These are phyloP conservation scores for Oreotrochilus melanogaster DNA, from an alignment of 2,113 vertebrate species.

Conservation along the genomic window DNA sequence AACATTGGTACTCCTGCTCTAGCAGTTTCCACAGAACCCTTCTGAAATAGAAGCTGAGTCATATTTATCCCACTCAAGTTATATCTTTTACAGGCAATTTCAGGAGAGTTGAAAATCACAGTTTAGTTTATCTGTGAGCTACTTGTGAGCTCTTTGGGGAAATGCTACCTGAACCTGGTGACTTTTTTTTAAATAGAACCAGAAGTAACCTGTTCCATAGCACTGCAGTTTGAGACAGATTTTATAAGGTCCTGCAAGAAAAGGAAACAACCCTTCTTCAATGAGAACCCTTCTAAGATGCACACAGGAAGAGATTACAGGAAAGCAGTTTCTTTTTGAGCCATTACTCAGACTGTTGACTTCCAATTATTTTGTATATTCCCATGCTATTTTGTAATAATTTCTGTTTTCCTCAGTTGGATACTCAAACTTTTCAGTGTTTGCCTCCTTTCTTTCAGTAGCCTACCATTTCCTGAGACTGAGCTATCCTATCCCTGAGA, in stretches of 20 bases:
- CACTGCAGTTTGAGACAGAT: background rate
- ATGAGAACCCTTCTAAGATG: background rate
- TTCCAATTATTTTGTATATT: background rate
- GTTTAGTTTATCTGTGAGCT: background rate
- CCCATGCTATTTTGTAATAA: background rate
- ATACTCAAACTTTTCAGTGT: background rate
- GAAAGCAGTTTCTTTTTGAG: background rate
- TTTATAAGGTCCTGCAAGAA: background rate
- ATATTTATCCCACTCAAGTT: background rate
- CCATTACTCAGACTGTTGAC: background rate
- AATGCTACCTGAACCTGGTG: background rate
- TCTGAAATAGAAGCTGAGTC: background rate
- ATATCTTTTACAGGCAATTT: background rate
- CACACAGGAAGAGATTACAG: background rate
- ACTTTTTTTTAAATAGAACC: background rate
- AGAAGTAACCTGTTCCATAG: background rate
- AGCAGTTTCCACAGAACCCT: background rate
- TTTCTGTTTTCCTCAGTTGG: background rate
- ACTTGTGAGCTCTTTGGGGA: background rate
- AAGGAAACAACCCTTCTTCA: background rate
- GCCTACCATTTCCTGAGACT: background rate
- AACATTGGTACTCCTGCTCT: background rate
- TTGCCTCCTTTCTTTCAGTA: background rate
- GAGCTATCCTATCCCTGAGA: no score
- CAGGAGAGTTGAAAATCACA: background rate